phyloP scores from a whole-genome alignment of 2,888 invertebrate genomes.

The Trisateles emortualis region DNA sequence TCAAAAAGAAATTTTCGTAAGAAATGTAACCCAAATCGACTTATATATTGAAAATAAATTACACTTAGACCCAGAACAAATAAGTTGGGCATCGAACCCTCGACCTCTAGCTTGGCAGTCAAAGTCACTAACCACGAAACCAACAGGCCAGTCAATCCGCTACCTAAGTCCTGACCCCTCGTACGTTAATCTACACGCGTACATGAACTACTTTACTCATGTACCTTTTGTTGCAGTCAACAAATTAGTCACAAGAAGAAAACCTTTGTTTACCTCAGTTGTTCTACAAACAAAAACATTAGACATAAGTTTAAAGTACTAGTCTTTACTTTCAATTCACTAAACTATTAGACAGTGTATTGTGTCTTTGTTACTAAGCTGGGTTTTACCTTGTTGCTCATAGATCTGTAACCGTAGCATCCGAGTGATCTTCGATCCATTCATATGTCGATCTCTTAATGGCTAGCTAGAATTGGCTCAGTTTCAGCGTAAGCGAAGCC shows the following conservation, averaged over 20 bases:
- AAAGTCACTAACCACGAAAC: slow-evolving; percentile 1
- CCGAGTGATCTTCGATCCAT: slow-evolving; percentile 64
- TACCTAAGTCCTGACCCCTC: slow-evolving; percentile 12
- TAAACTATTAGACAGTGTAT: slow-evolving; percentile 43
- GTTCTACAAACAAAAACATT: slow-evolving; percentile 27
- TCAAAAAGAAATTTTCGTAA: too few species aligned
- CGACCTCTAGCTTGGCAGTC: too few species aligned
- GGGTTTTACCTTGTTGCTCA: slow-evolving; percentile 50
- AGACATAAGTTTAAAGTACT: slow-evolving; percentile 24
- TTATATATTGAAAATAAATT: too few species aligned
- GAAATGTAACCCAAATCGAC: too few species aligned
- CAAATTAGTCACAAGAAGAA: slow-evolving; percentile 30
- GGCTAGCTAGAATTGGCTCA: slow-evolving; percentile 75
- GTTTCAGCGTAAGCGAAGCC: slow-evolving; percentile 71
- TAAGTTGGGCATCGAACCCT: too few species aligned
- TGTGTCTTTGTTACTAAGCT: slow-evolving; percentile 37
- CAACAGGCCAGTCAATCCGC: slow-evolving; percentile 6
- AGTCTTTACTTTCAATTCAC: slow-evolving; percentile 40
- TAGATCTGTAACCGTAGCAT: slow-evolving; percentile 62
- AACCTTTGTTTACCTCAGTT: slow-evolving; percentile 24
- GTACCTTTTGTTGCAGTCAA: slow-evolving; percentile 23
- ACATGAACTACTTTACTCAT: slow-evolving; percentile 36
- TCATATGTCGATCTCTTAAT: slow-evolving; percentile 75
- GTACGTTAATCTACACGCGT: slow-evolving; percentile 11
- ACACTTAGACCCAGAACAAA: too few species aligned